Evolutionary conservation across 2,888 invertebrate species (phyloP), one percentile per base, ranked within the genome.

Genomic region (Proisotoma minuta): DNA sequence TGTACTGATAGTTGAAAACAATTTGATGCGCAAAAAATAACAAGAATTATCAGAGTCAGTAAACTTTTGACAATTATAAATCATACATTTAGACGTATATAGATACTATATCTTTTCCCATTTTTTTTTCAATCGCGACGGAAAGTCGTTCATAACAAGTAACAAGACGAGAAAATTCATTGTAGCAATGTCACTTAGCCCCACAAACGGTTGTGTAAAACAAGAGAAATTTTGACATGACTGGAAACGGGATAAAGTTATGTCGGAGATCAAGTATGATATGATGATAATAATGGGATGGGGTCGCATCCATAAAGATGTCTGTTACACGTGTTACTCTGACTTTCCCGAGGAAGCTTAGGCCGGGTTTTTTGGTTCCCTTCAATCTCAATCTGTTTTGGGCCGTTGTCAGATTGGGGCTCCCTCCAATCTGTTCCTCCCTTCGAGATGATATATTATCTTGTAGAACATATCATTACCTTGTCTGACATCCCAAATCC

Each of bases 381-480:
- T 66, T 66, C 66, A 66, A 66, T 63, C 59, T 66, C 60, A 53
- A 61, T 60, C 48, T 49, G 48, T 29, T n/a, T n/a, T 18, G n/a
- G 51, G 57, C 39, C 34, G 47, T 27, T 51, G 59, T 26, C 43
- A 56, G 56, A 59, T 29, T 39, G 52, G 53, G 49, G 51, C 43
- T 29, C 24, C 47, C 43, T 24, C 52, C 20, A 20, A 20, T 50
- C 40, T 50, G 50, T 15, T 34, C 53, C 56, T 29, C 57, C 23
- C 52, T 40, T 57, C 40, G 34, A 49, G 66, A 70, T 72, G 73
- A 73, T 70, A 69, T 73, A 73, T 73, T 68, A 65, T 69, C 71
- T 65, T 73, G 73, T 71, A 71, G 66, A 71, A 71, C 71, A 71
- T 69, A 69, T 68, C 68, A 71, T 73, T 71, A 73, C 73, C 73